Base-by-base conservation (phyloP, 1,140 invertebrate genomes). In the Neomicropteryx cornuta region DNA sequence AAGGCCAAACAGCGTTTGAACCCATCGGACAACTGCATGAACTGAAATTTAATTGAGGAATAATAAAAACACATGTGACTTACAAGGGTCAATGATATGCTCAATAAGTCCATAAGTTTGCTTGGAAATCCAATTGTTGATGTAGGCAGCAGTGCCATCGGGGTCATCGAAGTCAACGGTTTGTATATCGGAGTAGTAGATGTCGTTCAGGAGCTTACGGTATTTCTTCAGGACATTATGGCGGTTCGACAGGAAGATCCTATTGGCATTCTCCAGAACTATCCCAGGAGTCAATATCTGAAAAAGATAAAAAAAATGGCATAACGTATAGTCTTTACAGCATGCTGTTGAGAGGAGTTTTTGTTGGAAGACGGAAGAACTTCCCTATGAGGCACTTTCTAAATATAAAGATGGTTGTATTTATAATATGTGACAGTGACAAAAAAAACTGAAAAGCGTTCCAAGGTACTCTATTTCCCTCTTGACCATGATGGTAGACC, bases 81-180 rank as follows among this genome's bases (percentile, higher is more conserved):
- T 56, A 73, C 71, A 60, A 51, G 62, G 46, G 22, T 67, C 61
- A 2, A 76, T 52, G 20, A 83, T 55, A 21, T 66, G 51, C 5
- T 64, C 55, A 33, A 85, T 80, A 18, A 70, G 62, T 4, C 72
- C 68, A 10, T 63, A 54, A 0, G 82, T 85, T 18, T 54, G 48
- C 1, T 65, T 40, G 8, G 54, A 57, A 3, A 79, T 71, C 79
- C 79, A 85, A 14, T 52, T 40, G 47, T 86, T 85, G 24, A 86
- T 75, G 1, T 31, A 27, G 2, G 57, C 33, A 0, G 64, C 56
- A 0, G 66, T 50, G 4, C 36, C 24, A 3, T 45, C 41, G 0
- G 64, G 51, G 17, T 72, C 46, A 0, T 24, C 30, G 41, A 81
- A 80, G 48, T 81, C 63, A 1, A 79, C 23, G 2, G 42, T 34